Evolutionary conservation across 1,140 invertebrate genomes (phyloP).

Genomic region (Tetraneura akinire): DNA sequence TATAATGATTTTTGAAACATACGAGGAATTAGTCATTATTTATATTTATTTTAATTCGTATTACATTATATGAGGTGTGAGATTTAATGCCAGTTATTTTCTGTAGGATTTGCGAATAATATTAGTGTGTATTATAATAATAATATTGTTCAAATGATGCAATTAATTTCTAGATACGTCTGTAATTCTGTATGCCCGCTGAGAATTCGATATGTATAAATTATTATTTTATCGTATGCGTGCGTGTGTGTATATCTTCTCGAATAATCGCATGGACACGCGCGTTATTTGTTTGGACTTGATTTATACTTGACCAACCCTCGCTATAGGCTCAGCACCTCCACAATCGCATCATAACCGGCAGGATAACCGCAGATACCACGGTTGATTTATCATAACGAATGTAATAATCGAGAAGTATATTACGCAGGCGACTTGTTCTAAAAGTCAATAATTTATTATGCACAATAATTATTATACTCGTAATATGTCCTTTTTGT

Average conservation of each 20-base stretch:
- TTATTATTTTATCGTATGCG: background rate
- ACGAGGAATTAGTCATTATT: no score
- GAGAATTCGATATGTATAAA: constrained; percentile 12
- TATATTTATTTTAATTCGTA: no score
- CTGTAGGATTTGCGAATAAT: background rate
- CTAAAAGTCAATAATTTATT: no score
- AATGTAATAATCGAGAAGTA: background rate
- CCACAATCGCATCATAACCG: background rate
- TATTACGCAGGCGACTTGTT: no score
- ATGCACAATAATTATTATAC: no score
- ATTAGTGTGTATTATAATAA: background rate
- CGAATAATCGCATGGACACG: constrained; percentile 5
- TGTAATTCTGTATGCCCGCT: constrained; percentile 31
- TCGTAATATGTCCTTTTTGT: no score
- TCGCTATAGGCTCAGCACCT: background rate
- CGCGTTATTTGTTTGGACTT: constrained; percentile 36
- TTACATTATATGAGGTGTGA: background rate
- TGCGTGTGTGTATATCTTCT: background rate
- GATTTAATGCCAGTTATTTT: constrained; percentile 4
- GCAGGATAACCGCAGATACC: background rate
- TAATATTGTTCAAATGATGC: background rate
- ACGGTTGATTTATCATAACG: constrained; percentile 34
- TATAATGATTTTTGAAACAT: no score
- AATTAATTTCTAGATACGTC: constrained; percentile 32
- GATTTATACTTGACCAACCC: background rate